Evolutionary conservation across 2,113 vertebrate genomes (phyloP), one percentile per base, ranked within the genome.

Genomic region (Erythrolamprus reginae): DNA sequence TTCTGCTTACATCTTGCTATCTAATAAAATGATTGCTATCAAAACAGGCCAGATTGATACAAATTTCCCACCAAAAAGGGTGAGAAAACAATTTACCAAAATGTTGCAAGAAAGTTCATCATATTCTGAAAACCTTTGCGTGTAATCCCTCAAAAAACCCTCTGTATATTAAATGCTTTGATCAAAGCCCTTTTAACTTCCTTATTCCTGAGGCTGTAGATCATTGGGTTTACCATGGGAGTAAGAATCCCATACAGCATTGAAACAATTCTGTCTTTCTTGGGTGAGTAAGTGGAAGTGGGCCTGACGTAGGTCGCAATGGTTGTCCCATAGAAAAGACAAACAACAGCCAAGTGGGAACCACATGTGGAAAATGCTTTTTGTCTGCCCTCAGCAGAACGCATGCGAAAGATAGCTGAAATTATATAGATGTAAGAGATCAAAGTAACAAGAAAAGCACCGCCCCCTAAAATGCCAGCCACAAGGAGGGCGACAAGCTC

Each of bases 391-490:
- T 89, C 50, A 23, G 48, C 26, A 1, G 94, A 95, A 17, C 0
- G 65, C 38, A 96, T 96, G 87, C 28, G 92, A 89, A 96, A 61
- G 88, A 96, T 95, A 1, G 95, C 65, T n/a, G 87, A 55, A 5
- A 95, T 89, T 0, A 96, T 96, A 86, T 94, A 95, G 15, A 94
- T 0, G 1, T 96, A 96, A 42, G 95, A 96, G 48, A 95, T 13
- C 19, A 95, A 24, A 15, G 95, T 95, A 10, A 86, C 86, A 21
- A 96, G 8, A 88, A 95, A 95, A 0, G 95, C 95, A 33, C 93
- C 51, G 17, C 94, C 19, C 1, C 91, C 92, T 53, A 94, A 92
- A 65, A 95, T 0, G 0, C 92, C 91, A 9, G 92, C 93, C 87
- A 96, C 94, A 45, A 95, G 85, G 7, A 96, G 94, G 38, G 93